A percentile compares a stretch with the other conserved stretches of the same genome.
These are phyloP conservation scores for Hedya salicella DNA, from an alignment of 2,888 invertebrate genomes.

Conservation along the genomic window DNA sequence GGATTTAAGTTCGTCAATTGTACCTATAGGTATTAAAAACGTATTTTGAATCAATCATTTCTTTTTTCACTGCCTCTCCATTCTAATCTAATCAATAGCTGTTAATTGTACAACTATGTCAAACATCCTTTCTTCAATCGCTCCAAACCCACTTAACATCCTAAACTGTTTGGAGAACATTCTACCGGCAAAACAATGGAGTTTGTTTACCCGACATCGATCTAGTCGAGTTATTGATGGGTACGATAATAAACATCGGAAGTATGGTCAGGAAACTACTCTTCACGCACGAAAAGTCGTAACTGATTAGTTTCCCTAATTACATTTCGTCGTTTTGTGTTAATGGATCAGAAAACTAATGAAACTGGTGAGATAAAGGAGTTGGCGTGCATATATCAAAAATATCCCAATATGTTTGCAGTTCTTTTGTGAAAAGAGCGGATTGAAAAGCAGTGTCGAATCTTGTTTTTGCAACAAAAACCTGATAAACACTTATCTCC, in stretches of 20 bases:
- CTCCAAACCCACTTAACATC: constrained; percentile 31
- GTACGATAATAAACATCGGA: constrained; percentile 35
- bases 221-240: constrained; percentile 28
- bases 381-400: neutral
- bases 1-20: too few species aligned
- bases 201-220: constrained; percentile 31
- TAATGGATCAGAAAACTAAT: neutral
- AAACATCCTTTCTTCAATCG: constrained; percentile 27
- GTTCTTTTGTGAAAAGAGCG: too few species aligned
- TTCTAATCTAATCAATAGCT: neutral
- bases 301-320: neutral
- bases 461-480: too few species aligned
- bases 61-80: too few species aligned
- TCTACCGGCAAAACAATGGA: constrained; percentile 27
- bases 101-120: constrained; percentile 11
- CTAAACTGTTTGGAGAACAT: constrained; percentile 22
- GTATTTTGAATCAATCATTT: too few species aligned
- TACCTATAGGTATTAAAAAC: too few species aligned
- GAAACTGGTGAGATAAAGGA: neutral
- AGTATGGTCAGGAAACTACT: constrained; percentile 15
- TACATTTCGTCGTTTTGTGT: neutral
- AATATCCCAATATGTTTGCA: too few species aligned
- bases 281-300: neutral
- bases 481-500: too few species aligned
- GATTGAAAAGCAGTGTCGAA: too few species aligned